These are phyloP conservation scores for Theocolax elegans DNA, from an alignment of 1,140 invertebrate genomes.

Conservation along the genomic window DNA sequence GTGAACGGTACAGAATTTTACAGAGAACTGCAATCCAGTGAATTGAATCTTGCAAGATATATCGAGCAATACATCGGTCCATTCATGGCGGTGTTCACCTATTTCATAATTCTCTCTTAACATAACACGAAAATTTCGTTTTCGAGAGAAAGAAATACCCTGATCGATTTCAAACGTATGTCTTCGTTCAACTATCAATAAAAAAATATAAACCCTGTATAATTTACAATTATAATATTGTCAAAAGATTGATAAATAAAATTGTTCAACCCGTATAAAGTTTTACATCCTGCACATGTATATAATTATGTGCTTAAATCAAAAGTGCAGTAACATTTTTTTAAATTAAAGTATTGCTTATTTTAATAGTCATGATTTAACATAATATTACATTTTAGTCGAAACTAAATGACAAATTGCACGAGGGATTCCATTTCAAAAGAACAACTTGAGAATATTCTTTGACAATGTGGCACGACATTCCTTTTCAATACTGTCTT, in stretches of 20 bases:
- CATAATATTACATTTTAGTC: no score
- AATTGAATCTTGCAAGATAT: constrained; percentile 9
- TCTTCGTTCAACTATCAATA: no score
- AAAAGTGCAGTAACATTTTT: no score
- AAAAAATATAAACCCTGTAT: no score
- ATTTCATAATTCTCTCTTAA: background rate
- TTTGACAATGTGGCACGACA: background rate
- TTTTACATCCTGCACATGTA: no score
- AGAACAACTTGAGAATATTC: background rate
- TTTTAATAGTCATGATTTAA: no score
- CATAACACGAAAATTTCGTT: background rate
- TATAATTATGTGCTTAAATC: no score
- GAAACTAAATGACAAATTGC: background rate
- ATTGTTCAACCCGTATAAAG: no score
- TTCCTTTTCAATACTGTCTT: background rate
- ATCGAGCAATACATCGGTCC: background rate
- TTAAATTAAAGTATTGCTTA: no score
- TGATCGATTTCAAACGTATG: no score
- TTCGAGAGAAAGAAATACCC: background rate
- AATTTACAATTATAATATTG: no score
- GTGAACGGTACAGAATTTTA: constrained; percentile 1
- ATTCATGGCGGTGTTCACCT: background rate
- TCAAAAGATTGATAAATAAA: no score
- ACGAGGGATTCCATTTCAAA: background rate
- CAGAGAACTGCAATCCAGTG: background rate